These are phyloP conservation scores for Anguilla pacifica DNA, from an alignment of 2,797 vertebrate species.

Conservation along the genomic window DNA sequence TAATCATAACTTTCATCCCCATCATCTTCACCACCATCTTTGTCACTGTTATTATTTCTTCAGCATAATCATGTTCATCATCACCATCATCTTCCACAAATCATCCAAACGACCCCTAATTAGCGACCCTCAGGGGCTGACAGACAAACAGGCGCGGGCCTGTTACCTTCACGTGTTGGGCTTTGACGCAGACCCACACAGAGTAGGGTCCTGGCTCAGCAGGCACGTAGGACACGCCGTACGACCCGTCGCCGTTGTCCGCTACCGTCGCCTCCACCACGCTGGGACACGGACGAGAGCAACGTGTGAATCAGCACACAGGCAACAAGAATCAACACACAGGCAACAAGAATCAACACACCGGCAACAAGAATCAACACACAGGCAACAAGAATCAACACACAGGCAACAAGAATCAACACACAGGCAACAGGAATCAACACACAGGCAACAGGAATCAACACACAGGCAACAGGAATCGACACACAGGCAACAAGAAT, in stretches of 20 bases:
- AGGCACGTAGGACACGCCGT: slow-evolving; percentile 79
- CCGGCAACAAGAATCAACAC: no score
- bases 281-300: slow-evolving; percentile 56
- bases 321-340: no score
- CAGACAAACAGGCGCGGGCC: neutral
- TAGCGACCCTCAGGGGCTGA: neutral
- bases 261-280: slow-evolving; percentile 68
- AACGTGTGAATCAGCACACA: neutral
- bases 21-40: no score
- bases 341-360: no score
- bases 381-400: no score
- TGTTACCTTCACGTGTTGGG: slow-evolving; percentile 85
- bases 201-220: slow-evolving; percentile 76
- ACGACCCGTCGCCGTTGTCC: slow-evolving; percentile 85
- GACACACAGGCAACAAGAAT: no score
- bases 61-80: neutral
- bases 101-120: neutral
- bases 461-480: no score
- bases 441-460: no score
- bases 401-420: no score
- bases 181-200: slow-evolving; percentile 79
- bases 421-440: no score
- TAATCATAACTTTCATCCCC: no score
- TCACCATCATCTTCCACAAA: neutral
- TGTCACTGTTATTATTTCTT: no score